phyloP scores from a whole-genome alignment of 2,797 vertebrate species.

The Xiphorhynchus erythropygius region DNA sequence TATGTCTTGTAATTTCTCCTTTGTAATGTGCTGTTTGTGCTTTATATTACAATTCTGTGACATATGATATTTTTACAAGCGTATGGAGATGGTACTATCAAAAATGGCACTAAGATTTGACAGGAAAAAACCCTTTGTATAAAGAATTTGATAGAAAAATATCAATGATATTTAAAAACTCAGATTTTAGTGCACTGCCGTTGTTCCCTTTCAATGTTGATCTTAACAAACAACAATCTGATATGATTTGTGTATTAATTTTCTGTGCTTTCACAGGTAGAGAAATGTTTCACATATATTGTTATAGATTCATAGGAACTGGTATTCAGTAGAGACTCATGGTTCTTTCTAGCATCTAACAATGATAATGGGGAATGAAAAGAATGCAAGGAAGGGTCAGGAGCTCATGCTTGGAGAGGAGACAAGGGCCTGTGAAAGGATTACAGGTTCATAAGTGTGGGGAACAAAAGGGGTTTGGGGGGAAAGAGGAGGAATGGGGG shows the following conservation, averaged over 20 bases:
- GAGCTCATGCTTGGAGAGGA: not conserved
- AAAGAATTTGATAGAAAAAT: not conserved
- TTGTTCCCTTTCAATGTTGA: rapidly evolving
- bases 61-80: not conserved
- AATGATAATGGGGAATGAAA: not conserved
- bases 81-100: not conserved
- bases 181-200: not conserved
- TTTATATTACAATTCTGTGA: not conserved
- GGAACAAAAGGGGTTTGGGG: not conserved
- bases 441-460: not conserved
- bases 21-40: not conserved
- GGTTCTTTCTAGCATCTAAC: not conserved
- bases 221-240: not conserved
- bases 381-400: not conserved
- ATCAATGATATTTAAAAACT: not conserved
- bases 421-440: not conserved
- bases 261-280: not conserved
- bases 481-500: not conserved
- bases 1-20: not conserved
- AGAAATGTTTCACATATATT: not conserved
- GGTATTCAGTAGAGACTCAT: not conserved
- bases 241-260: not conserved
- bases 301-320: not conserved
- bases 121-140: not conserved
- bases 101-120: not conserved